Base-by-base conservation (phyloP, 2,113 vertebrate genomes). In the Coturnix japonica region DNA sequence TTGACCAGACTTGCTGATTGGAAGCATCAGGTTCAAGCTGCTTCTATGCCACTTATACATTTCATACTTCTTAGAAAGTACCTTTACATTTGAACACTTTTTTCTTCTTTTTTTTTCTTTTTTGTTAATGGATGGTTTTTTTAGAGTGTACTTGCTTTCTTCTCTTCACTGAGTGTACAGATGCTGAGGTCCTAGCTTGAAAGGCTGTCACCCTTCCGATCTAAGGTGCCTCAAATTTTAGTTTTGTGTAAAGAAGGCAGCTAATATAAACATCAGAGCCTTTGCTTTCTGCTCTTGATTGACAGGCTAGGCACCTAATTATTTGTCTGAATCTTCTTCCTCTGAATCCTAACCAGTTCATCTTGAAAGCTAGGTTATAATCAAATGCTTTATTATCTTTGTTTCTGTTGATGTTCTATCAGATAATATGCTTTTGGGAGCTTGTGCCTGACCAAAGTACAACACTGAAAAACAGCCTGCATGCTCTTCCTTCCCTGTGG, bases 401-500 rank as follows among this genome's bases (percentile, higher is more conserved):
- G 30, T 73, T 89, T 93, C 75, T 95, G 87, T 66, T 86, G 63
- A 71, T 94, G 56, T 73, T 94, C 81, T 94, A 85, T 70, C 79
- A 87, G 85, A 88, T 81, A 94, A 84, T 94, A 92, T 93, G 90
- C 61, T 95, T 59, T 73, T 93, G 81, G 69, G 86, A 96, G 44
- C 72, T 83, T 95, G 44, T 95, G 66, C 64, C 92, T 78, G 94
- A 69, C 73, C 57, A 73, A 91, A 71, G 37, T 93, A 92, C 53
- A 91, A 76, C 76, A 82, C 15, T 95, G 96, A 96, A 94, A 93
- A 97, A 97, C 78, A 93, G 86, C 59, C 46, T 88, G 57, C 81
- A 57, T 90, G 30, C 18, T 61, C 56, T 96, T 97, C 73, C 59
- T 96, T 97, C 71, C 54, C 84, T 82, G 60, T 90, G 54, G 43